Evolutionary conservation across 64 coral and sea anemone genomes (phyloP).

Genomic region (Astreopora myriophthalma): DNA sequence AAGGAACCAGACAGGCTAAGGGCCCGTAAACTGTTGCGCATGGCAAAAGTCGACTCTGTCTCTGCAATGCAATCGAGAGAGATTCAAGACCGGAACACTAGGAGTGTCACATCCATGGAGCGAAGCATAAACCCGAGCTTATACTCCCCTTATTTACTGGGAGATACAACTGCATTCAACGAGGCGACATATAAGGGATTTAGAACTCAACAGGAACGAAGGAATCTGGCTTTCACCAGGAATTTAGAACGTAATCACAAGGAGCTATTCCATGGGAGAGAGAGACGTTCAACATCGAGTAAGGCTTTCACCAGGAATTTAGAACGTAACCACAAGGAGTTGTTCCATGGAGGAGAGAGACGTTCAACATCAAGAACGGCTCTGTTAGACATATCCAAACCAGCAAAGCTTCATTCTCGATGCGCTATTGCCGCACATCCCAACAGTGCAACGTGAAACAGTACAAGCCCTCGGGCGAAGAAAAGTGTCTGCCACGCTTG

Average conservation of each 20-base stretch:
- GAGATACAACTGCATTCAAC: neutral
- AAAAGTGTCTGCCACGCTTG: too few relatives aligned
- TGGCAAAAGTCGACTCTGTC: neutral
- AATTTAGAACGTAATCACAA: slow-evolving; percentile 23
- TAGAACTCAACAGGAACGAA: slow-evolving; percentile 58
- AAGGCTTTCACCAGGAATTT: neutral
- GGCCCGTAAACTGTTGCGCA: neutral
- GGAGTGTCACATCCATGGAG: neutral
- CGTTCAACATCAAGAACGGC: neutral
- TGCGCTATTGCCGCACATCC: neutral
- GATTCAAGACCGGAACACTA: neutral
- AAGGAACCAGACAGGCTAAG: neutral
- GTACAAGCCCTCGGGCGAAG: too few relatives aligned
- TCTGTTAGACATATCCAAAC: slow-evolving; percentile 60
- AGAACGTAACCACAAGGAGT: slow-evolving; percentile 24
- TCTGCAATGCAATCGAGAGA: neutral
- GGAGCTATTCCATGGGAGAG: neutral
- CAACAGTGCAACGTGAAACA: neutral
- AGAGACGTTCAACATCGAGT: neutral
- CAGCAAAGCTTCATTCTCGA: slow-evolving; percentile 13
- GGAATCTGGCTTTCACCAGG: slow-evolving; percentile 31
- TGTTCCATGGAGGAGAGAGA: neutral
- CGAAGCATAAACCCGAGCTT: neutral
- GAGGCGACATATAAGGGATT: slow-evolving; percentile 2
- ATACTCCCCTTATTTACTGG: neutral